Evolutionary conservation across 2,888 invertebrate species (phyloP), one percentile per base, ranked within the genome.

Genomic region (Lepeophtheirus nordmannii): DNA sequence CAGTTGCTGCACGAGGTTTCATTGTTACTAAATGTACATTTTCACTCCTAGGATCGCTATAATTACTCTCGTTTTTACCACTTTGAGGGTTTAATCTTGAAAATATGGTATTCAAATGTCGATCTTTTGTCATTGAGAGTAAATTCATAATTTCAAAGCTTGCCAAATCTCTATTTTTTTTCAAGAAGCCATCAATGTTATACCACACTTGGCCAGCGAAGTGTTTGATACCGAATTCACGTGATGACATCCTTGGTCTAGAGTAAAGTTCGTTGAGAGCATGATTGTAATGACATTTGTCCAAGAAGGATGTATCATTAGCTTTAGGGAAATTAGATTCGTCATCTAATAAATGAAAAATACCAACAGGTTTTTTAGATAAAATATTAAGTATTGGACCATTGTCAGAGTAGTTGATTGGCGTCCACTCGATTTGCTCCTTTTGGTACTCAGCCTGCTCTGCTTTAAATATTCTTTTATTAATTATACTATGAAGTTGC

Each of bases 291-390:
- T 97, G 96, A 76, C 94, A 96, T 79, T 97, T 97, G 77, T 97
- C 96, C 69, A 98, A 79, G 78, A 93, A 97, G 1, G 93, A 92
- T 66, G 86, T 81, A 75, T 97, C 96, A 0, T 91, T 90, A 0
- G 93, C 94, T 74, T 94, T 87, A 0, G 97, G 98, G 76, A 98
- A 97, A 76, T 96, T 96, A 72, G 93, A 92, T 77, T 98, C 97
- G 74, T 98, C 97, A 72, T 97, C 96, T 69, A 98, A 78, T 8
- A 98, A 80, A 74, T 96, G 94, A 59, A 98, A 81, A 70, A 98
- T 90, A 8, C 98, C 97, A 5, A 92, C 89, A 0, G 97, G 97
- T 76, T 96, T 96, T 77, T 93, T 94, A 65, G 91, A 88, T 67
- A 97, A 81, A 68, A 98, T 79, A 74, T 93, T 91, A 71, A 97